phyloP scores from a whole-genome alignment of 2,888 invertebrate species.

The Cremastobaeus sp. region DNA sequence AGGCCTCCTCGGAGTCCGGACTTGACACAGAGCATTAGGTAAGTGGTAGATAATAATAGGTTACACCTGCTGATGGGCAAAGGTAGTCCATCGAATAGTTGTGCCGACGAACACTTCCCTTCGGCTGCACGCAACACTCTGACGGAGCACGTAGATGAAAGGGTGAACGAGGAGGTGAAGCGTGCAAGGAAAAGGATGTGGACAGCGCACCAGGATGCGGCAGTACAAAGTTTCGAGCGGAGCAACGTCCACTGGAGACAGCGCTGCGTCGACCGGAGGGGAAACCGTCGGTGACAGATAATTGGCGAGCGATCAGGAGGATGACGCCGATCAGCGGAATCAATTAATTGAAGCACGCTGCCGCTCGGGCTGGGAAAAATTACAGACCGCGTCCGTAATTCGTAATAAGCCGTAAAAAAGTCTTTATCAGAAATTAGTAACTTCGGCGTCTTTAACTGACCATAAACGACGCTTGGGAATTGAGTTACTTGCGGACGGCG shows the following conservation, averaged over 20 bases:
- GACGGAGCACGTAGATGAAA: constrained; percentile 59
- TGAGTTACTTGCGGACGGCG: constrained; percentile 52
- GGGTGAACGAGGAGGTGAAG: constrained; percentile 55
- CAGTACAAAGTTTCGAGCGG: constrained; percentile 31
- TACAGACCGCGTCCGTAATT: constrained; percentile 18
- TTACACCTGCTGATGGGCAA: constrained; percentile 77
- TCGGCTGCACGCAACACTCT: constrained; percentile 65
- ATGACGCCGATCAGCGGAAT: constrained; percentile 29
- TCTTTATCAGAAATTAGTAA: constrained; percentile 47
- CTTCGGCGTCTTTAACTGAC: constrained; percentile 50
- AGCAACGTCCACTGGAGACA: constrained; percentile 19
- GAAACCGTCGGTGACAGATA: constrained; percentile 18
- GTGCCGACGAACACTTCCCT: constrained; percentile 64
- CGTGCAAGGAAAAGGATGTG: background rate
- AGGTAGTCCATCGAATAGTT: constrained; percentile 71
- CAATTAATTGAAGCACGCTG: constrained; percentile 40
- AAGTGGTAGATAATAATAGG: constrained; percentile 78
- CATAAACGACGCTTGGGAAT: constrained; percentile 42
- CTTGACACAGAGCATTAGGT: constrained; percentile 77
- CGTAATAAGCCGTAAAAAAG: constrained; percentile 50
- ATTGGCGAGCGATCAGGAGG: constrained; percentile 29
- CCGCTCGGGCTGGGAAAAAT: constrained; percentile 18
- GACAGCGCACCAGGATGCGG: too few relatives aligned
- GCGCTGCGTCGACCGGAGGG: constrained; percentile 7
- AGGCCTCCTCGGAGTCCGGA: constrained; percentile 67